Conservation (phyloP, 1,140 invertebrate genomes). For the Piezodorus guildinii region DNA sequence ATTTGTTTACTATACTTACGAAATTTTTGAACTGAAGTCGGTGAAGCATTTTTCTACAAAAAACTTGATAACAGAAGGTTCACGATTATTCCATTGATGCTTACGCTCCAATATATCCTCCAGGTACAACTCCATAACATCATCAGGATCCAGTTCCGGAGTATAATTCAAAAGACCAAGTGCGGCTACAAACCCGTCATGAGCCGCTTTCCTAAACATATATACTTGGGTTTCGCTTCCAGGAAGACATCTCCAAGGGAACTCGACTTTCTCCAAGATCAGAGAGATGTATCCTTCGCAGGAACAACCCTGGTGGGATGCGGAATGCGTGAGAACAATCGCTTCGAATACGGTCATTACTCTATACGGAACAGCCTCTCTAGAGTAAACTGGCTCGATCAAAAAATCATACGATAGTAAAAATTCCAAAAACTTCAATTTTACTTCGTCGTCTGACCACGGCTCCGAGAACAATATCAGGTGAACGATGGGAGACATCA, state of each 20-base stretch:
- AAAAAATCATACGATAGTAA: neutral
- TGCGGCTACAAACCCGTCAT: neutral
- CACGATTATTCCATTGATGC: too few species aligned
- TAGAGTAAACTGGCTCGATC: neutral
- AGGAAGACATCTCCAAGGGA: too few species aligned
- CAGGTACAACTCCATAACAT: too few species aligned
- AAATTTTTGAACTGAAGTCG: too few species aligned
- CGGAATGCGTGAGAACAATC: neutral
- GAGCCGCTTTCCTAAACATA: too few species aligned
- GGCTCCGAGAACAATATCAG: neutral
- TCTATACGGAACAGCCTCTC: neutral
- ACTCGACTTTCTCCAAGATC: too few species aligned
- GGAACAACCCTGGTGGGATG: neutral
- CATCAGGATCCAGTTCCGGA: neutral
- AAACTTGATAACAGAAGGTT: too few species aligned
- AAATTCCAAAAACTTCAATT: slow-evolving; percentile 15
- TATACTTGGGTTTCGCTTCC: too few species aligned
- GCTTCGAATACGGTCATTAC: slow-evolving; percentile 1
- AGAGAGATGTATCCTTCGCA: neutral
- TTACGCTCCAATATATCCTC: too few species aligned
- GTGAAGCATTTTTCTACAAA: too few species aligned
- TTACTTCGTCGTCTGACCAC: neutral
- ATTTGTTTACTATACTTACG: too few species aligned
- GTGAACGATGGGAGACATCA: slow-evolving; percentile 3
- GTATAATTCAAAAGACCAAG: slow-evolving; percentile 3